Base-by-base conservation (phyloP, 2,113 vertebrate genomes). In the Sclerurus mexicanus region DNA sequence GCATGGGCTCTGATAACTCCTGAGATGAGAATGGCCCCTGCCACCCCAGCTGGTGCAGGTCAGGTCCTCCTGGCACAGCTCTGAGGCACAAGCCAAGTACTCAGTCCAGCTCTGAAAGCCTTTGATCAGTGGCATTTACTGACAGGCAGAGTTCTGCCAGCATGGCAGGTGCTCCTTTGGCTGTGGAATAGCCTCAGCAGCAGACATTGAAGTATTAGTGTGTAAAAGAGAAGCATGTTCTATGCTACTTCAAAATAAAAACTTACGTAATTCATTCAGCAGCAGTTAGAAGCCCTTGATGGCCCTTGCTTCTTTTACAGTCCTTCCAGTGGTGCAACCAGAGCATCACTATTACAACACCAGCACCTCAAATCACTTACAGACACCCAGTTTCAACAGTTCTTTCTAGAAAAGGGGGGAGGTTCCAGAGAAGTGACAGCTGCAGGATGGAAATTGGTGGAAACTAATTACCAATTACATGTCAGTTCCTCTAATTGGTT, bases 1-100 rank as follows among this genome's bases (percentile, higher is more conserved):
- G 21, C 27, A 5, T 24, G 0, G 0, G 15, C n/a, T 53, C 46
- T 5, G 49, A 1, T 7, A 13, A 60, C 30, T 50, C 68, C 63
- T 31, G 66, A 40, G 27, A 14, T 5, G 47, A 58, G 19, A n/a
- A 7, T n/a, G 47, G 27, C 50, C 35, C 50, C 55, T 2, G n/a
- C 52, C 7, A 12, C 52, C 20, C 1, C 10, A 5, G 58, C 68
- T 67, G 56, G 10, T 5, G 27, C 58, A 39, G 47, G 31, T 31
- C 75, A n/a, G 28, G 33, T n/a, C 17, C 52, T 52, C 12, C 53
- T 33, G 77, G 82, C 37, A 35, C 67, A 52, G n/a, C 72, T 10
- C 53, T 44, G 67, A 20, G 25, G 14, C 53, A 50, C 9, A 4
- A 39, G 11, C 35, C 1, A 0, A 64, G 27, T 7, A 17, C 37